A percentile compares a stretch with the other conserved stretches of the same genome.
phyloP scores from a whole-genome alignment of 2,888 invertebrate species.

The Megamerina dolium region DNA sequence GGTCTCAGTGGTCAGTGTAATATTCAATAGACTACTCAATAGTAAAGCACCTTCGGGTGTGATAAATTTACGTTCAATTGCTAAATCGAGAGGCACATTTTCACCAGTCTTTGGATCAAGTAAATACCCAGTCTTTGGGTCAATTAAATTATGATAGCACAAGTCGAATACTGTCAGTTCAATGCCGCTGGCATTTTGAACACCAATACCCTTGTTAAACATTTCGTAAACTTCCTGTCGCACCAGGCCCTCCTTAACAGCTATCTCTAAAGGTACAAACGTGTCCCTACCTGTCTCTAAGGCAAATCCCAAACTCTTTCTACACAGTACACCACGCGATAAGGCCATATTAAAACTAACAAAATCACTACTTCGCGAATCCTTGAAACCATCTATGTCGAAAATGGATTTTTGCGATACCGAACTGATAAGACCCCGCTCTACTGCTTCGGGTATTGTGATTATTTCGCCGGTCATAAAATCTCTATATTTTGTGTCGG shows the following conservation, averaged over 20 bases:
- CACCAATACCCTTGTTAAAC: conserved; percentile 75
- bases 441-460: conserved; percentile 79
- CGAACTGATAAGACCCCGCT: conserved; percentile 81
- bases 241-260: conserved; percentile 69
- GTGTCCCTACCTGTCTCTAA: conserved; percentile 71
- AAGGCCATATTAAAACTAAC: conserved; percentile 79
- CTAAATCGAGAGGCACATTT: conserved; percentile 75
- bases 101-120: conserved; percentile 67
- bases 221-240: conserved; percentile 83
- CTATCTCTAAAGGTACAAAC: conserved; percentile 71
- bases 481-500: conserved; percentile 69
- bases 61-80: conserved; percentile 77
- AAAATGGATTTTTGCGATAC: conserved; percentile 84
- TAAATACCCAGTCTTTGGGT: conserved; percentile 81
- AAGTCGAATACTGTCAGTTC: conserved; percentile 84
- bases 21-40: conserved; percentile 76
- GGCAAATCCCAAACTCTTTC: conserved; percentile 64
- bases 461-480: conserved; percentile 66
- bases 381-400: conserved; percentile 85
- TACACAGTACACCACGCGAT: conserved; percentile 69
- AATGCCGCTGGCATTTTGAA: conserved; percentile 62
- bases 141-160: conserved; percentile 77
- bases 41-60: conserved; percentile 83
- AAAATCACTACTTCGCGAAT: conserved; percentile 72
- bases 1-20: conserved; percentile 81